Evolutionary conservation across 2,797 vertebrate genomes (phyloP), one percentile per base, ranked within the genome.

Genomic region (Cygnus olor): DNA sequence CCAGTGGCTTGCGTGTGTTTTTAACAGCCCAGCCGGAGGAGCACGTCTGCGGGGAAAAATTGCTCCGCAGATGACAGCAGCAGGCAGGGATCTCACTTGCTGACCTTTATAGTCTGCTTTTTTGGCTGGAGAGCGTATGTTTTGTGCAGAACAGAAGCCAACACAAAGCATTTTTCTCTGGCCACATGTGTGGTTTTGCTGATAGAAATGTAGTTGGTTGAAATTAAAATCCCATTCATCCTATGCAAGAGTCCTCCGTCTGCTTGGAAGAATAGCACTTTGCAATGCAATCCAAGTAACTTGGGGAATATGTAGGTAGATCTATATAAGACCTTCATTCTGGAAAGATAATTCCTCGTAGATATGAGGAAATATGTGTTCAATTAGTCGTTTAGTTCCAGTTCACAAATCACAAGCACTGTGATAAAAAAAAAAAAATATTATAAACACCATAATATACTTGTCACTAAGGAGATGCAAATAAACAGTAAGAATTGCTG

Each of bases 151-250:
- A 70, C 34, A 92, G 82, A 70, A 96, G 82, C 72, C 82, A 85
- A 66, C 76, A 78, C 72, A 91, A 80, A 92, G 56, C 2, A 0
- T 81, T 92, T 76, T 89, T 89, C 70, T 85, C 54, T 66, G 81
- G 54, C 63, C 2, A 10, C 11, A 1, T 69, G n/a, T 78, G 66
- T 89, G 51, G 38, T 76, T 94, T 89, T 72, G 70, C 77, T 96
- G 70, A 60, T 90, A 91, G 65, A 80, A 84, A 60, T 32, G 58
- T 71, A 76, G 58, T 51, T 83, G 80, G 70, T 88, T 88, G 76
- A 81, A 93, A 94, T 91, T 83, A 85, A 93, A 96, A 92, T 85
- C 60, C 36, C 77, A 73, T 91, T 92, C 38, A 49, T 88, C 30
- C 73, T 51, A 10, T 0, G 0, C 0, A 0, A 25, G 74, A 83